These are phyloP conservation scores for Heloderma charlesbogerti DNA, from an alignment of 2,113 vertebrate genomes.

Conservation along the genomic window DNA sequence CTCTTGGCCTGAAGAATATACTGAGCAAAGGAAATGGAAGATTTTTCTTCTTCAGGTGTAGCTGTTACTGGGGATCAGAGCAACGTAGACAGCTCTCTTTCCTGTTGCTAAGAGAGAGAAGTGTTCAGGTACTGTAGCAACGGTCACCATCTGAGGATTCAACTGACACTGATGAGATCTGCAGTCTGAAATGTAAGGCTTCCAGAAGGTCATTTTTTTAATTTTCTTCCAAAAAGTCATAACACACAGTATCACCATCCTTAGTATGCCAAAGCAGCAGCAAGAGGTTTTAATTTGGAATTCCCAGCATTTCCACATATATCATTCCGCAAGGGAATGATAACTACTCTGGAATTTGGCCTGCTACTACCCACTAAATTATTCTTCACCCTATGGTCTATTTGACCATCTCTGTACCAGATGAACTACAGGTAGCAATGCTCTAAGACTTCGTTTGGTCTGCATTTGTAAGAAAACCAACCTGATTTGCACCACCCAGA, in stretches of 20 bases:
- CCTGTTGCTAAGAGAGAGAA: constrained; percentile 20
- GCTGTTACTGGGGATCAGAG: background rate
- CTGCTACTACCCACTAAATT: background rate
- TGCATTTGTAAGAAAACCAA: background rate
- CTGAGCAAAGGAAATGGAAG: background rate
- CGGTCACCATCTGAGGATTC: background rate
- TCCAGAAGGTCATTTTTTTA: background rate
- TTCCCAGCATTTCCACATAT: background rate
- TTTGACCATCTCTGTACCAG: background rate
- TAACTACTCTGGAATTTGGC: background rate
- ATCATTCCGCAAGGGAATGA: background rate
- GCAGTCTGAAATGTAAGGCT: background rate
- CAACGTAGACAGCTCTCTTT: background rate
- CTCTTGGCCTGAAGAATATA: background rate
- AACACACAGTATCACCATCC: background rate
- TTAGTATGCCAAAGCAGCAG: background rate
- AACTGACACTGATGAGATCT: background rate
- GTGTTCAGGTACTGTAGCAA: background rate
- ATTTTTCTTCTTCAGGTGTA: background rate
- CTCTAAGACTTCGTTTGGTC: background rate
- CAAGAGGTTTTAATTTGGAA: background rate
- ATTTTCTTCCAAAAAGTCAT: background rate
- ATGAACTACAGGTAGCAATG: background rate
- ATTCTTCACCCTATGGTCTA: background rate
- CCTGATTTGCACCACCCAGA: background rate